A percentile compares a stretch with the other conserved stretches of the same genome.
phyloP scores from a whole-genome alignment of 2,113 vertebrate genomes.

The Capreolus pygargus region DNA sequence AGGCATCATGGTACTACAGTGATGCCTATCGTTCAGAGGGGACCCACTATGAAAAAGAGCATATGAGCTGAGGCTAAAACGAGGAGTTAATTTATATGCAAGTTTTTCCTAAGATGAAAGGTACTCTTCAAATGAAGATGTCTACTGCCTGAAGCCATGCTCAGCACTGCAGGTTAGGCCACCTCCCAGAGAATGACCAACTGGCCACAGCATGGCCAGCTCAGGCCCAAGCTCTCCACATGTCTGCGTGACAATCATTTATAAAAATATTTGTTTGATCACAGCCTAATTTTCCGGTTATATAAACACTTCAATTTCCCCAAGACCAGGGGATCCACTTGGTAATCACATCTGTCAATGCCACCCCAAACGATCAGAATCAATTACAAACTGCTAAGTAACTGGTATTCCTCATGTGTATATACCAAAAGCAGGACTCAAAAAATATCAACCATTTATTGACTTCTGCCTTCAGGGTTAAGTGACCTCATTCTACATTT shows the following conservation, averaged over 20 bases:
- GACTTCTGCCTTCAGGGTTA: background rate
- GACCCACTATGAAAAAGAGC: background rate
- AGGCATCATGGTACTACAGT: no score
- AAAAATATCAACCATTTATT: background rate
- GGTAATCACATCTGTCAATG: background rate
- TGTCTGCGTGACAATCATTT: background rate
- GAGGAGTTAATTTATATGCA: background rate
- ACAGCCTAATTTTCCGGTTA: background rate
- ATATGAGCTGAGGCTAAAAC: background rate
- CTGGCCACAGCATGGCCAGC: fast-evolving
- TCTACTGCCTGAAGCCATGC: background rate
- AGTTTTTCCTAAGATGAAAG: background rate
- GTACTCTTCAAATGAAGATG: background rate
- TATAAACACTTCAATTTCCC: background rate
- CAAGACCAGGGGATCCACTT: background rate
- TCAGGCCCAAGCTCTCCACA: background rate
- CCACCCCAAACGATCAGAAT: background rate
- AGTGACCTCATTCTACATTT: background rate
- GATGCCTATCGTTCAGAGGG: background rate
- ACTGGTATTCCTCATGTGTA: background rate
- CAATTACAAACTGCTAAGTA: background rate
- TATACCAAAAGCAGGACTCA: background rate
- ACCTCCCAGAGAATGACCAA: fast-evolving
- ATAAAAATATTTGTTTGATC: background rate
- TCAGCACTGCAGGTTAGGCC: background rate